Evolutionary conservation across 2,113 vertebrate species (phyloP).

Genomic region (Percina caprodes): DNA sequence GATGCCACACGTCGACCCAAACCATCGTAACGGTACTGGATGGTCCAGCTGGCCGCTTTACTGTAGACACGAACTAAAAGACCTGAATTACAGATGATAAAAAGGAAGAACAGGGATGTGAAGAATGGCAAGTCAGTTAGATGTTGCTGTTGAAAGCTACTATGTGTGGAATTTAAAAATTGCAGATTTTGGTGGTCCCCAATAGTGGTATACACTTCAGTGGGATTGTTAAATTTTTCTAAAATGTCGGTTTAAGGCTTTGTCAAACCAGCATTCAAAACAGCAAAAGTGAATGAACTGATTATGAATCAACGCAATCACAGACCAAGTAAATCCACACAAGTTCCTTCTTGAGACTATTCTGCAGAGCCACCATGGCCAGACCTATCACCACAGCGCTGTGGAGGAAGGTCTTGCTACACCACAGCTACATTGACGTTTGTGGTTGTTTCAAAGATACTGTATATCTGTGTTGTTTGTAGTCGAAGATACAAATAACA

Average conservation of each 20-base stretch:
- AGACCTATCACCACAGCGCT: too few species aligned
- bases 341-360: too few species aligned
- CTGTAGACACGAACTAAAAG: slow-evolving; percentile 96
- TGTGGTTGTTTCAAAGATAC: too few species aligned
- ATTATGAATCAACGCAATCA: neutral
- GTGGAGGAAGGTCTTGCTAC: too few species aligned
- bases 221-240: neutral
- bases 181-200: neutral
- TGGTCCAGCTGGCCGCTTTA: slow-evolving; percentile 96
- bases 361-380: too few species aligned
- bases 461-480: too few species aligned
- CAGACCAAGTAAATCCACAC: neutral
- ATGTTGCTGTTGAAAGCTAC: neutral
- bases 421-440: too few species aligned
- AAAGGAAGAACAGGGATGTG: neutral
- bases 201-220: neutral
- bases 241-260: neutral
- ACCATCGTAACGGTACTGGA: slow-evolving; percentile 96
- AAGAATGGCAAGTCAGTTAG: neutral
- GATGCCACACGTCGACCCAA: slow-evolving; percentile 93
- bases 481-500: too few species aligned
- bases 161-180: neutral
- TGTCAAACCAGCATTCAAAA: neutral
- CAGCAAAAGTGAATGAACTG: neutral
- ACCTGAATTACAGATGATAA: slow-evolving; percentile 62